Conservation (phyloP, 2,113 vertebrate genomes). For the Ovis canadensis region DNA sequence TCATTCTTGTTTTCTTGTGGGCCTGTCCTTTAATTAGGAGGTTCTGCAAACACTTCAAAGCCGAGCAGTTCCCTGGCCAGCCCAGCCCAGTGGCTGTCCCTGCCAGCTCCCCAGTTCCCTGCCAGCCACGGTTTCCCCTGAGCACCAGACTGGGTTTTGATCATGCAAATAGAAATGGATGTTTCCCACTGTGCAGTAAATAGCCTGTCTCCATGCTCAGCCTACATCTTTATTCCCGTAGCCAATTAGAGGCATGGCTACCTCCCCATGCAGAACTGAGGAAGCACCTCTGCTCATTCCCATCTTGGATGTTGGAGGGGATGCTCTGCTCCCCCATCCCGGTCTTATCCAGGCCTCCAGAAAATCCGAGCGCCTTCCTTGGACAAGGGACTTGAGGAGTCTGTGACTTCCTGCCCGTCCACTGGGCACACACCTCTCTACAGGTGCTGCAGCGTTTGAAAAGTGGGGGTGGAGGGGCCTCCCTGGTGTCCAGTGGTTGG, state of each 20-base stretch:
- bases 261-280: neutral
- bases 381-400: neutral
- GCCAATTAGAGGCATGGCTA: slow-evolving; percentile 41
- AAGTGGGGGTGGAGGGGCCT: neutral
- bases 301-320: neutral
- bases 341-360: neutral
- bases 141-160: slow-evolving; percentile 40
- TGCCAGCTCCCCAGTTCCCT: slow-evolving; percentile 4
- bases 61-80: neutral
- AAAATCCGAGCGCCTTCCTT: neutral
- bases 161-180: slow-evolving; percentile 49
- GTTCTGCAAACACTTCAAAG: slow-evolving; percentile 52
- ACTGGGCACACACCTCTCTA: neutral
- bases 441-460: neutral
- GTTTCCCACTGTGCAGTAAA: slow-evolving; percentile 59
- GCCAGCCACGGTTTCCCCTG: neutral
- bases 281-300: neutral
- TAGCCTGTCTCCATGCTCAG: neutral
- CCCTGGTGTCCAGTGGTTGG: neutral
- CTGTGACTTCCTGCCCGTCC: neutral
- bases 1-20: slow-evolving; percentile 38
- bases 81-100: neutral
- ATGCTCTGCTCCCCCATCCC: neutral
- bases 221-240: slow-evolving; percentile 22
- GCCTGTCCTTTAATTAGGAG: slow-evolving; percentile 58